A percentile compares a stretch with the other conserved stretches of the same genome.
Conservation (phyloP, 2,888 invertebrate genomes). For the Drosophila suboccidentalis region DNA sequence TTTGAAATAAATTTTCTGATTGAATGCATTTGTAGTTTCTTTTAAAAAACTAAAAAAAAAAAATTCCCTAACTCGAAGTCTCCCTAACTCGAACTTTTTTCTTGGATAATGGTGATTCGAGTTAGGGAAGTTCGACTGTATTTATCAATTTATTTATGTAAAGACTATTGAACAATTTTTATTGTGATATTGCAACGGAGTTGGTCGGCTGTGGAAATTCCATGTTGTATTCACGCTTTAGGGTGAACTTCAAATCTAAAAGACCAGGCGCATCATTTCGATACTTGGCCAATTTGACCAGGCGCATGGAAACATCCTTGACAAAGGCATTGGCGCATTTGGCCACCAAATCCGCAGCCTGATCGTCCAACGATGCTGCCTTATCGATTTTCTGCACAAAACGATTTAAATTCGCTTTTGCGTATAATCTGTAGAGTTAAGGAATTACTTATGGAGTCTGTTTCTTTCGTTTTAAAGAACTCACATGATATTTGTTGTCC, state of each 20-base stretch:
- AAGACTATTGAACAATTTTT: not conserved
- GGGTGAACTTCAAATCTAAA: slow-evolving; percentile 53
- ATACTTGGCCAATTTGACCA: slow-evolving; percentile 45
- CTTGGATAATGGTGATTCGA: too few species aligned
- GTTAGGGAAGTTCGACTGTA: too few species aligned
- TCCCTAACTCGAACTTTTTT: too few species aligned
- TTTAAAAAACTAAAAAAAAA: too few species aligned
- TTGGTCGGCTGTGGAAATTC: slow-evolving; percentile 41
- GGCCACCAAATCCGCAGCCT: slow-evolving; percentile 55
- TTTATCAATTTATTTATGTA: too few species aligned
- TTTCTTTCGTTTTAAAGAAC: not conserved
- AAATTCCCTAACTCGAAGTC: too few species aligned
- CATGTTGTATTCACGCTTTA: slow-evolving; percentile 70
- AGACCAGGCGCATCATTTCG: slow-evolving; percentile 28
- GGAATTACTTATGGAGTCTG: not conserved
- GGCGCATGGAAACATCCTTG: slow-evolving; percentile 43
- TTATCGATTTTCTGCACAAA: slow-evolving; percentile 55
- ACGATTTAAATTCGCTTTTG: slow-evolving; percentile 27
- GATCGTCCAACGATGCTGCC: slow-evolving; percentile 49
- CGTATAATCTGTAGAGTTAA: slow-evolving; percentile 27
- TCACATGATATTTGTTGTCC: slow-evolving; percentile 39
- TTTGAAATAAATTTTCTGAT: too few species aligned
- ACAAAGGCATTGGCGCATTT: slow-evolving; percentile 47
- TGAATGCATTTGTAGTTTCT: too few species aligned
- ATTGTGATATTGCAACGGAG: not conserved